phyloP scores from a whole-genome alignment of 2,797 vertebrate genomes.

The Coendou prehensilis region DNA sequence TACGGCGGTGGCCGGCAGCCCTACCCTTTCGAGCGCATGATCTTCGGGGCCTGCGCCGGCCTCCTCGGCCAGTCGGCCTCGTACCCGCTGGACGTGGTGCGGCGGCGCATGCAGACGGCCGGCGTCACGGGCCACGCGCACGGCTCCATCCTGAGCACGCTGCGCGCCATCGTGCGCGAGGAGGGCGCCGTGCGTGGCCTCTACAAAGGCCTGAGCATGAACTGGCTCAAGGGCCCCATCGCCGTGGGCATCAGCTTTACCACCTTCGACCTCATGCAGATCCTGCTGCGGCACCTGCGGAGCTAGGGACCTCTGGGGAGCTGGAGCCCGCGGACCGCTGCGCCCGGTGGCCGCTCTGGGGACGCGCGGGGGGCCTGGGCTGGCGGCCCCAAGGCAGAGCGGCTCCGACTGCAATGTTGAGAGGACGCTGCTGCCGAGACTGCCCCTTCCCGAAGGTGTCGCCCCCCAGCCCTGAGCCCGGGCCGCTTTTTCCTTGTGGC shows the following conservation, averaged over 20 bases:
- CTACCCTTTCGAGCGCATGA: constrained; percentile 93
- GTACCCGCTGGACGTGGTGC: constrained; percentile 98
- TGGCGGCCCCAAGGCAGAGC: neutral
- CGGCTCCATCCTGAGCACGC: constrained; percentile 92
- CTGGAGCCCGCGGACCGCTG: neutral
- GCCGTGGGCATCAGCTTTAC: constrained; percentile 97
- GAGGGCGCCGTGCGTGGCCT: constrained; percentile 94
- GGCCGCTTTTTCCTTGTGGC: neutral
- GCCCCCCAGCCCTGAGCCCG: neutral
- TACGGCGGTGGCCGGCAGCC: constrained; percentile 92
- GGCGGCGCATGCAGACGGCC: constrained; percentile 98
- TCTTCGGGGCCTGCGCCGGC: constrained; percentile 96
- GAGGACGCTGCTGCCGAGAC: neutral
- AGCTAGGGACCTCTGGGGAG: constrained; percentile 56
- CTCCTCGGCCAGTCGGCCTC: constrained; percentile 97
- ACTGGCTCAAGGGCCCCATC: constrained; percentile 98
- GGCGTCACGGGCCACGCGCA: constrained; percentile 94
- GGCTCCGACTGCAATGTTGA: neutral
- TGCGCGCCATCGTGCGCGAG: constrained; percentile 91
- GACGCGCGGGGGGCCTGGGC: no score
- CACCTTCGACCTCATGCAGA: constrained; percentile 96
- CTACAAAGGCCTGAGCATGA: constrained; percentile 99
- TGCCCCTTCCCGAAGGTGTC: neutral
- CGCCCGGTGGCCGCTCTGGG: neutral
- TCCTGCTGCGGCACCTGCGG: constrained; percentile 90